phyloP scores from a whole-genome alignment of 2,888 invertebrate species.

The Rhingia campestris region DNA sequence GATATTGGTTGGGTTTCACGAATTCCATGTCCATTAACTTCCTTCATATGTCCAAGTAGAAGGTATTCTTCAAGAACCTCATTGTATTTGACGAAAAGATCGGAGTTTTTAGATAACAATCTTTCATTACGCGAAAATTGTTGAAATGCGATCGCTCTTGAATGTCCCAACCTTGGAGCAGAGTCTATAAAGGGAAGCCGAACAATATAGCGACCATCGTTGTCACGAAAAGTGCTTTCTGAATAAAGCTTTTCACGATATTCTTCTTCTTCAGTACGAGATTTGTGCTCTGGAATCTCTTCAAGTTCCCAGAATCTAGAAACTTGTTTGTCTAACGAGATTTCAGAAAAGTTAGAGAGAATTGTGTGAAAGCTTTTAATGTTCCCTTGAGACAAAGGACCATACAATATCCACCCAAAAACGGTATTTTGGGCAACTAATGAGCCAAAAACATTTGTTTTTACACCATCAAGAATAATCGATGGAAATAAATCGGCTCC shows the following conservation, averaged over 20 bases:
- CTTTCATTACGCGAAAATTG: background rate
- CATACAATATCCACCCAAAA: too few species aligned
- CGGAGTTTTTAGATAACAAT: background rate
- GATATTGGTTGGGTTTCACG: too few species aligned
- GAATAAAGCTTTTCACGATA: conserved; percentile 5
- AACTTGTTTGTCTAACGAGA: conserved; percentile 3
- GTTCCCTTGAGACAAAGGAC: too few species aligned
- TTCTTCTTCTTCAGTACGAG: background rate
- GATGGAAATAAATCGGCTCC: too few species aligned
- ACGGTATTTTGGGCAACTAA: too few species aligned
- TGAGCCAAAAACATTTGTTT: too few species aligned
- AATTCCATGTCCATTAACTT: too few species aligned
- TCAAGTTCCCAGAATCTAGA: conserved; percentile 13
- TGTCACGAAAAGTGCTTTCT: background rate
- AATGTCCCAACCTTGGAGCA: too few species aligned
- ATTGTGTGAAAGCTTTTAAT: too few species aligned
- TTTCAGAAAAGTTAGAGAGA: conserved; percentile 8
- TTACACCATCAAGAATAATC: too few species aligned
- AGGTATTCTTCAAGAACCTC: background rate
- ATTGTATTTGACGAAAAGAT: background rate
- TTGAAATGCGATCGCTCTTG: background rate
- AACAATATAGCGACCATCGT: too few species aligned
- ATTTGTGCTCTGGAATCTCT: background rate
- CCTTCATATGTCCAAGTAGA: background rate
- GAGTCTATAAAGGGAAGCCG: too few species aligned